These are phyloP conservation scores for Tetraneura akinire DNA, from an alignment of 1,140 invertebrate genomes.

Conservation along the genomic window DNA sequence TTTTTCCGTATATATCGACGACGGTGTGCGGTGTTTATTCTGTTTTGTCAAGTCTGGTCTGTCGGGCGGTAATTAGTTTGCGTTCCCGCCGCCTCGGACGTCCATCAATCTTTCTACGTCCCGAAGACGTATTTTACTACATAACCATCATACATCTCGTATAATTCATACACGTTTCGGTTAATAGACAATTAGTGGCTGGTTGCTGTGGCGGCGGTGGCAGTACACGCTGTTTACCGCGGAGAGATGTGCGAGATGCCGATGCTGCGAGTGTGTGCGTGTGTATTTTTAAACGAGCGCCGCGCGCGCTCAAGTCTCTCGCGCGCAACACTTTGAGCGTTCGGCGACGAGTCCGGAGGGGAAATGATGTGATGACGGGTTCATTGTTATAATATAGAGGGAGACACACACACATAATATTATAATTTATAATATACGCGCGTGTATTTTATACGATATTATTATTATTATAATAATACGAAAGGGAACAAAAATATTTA, in stretches of 20 bases:
- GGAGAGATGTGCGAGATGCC: background rate
- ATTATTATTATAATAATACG: too few relatives aligned
- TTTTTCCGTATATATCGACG: background rate
- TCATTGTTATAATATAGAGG: constrained; percentile 43
- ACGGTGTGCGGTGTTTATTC: background rate
- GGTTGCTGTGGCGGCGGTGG: too few relatives aligned
- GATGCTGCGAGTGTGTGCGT: background rate
- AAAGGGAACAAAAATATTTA: constrained; percentile 44
- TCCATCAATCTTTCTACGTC: constrained; percentile 35
- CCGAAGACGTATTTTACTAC: background rate
- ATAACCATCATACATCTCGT: too few relatives aligned
- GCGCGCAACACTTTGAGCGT: too few relatives aligned
- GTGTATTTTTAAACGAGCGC: constrained; percentile 37
- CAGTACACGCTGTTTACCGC: constrained; percentile 3
- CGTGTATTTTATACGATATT: too few relatives aligned
- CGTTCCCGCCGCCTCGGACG: background rate
- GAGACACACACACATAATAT: too few relatives aligned
- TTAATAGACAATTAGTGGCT: constrained; percentile 46
- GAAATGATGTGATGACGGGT: constrained; percentile 41
- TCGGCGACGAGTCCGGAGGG: background rate
- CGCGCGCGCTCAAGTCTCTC: background rate
- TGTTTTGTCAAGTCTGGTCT: constrained; percentile 13
- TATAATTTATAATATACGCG: too few relatives aligned
- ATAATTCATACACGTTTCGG: background rate
- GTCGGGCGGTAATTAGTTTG: background rate